Evolutionary conservation across 2,113 vertebrate genomes (phyloP).

Genomic region (Chitala chitala): DNA sequence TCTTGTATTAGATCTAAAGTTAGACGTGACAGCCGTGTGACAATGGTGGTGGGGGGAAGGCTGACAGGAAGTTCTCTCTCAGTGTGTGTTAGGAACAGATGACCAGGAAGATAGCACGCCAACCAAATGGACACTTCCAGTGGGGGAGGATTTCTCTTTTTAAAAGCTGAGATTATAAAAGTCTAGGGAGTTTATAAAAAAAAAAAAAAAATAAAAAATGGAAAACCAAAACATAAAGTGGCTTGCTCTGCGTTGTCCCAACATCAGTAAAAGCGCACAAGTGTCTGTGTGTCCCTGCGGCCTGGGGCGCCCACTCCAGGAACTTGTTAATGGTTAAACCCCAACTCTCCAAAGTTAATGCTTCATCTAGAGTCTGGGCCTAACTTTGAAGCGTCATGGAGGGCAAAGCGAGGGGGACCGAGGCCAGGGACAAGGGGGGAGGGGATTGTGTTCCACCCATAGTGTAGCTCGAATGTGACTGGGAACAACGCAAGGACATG

Average conservation of each 20-base stretch:
- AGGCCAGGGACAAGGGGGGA: neutral
- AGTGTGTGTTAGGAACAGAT: conserved; percentile 89
- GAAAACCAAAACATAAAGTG: conserved; percentile 62
- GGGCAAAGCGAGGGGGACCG: neutral
- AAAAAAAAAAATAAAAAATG: conserved; percentile 69
- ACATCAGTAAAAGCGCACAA: no score
- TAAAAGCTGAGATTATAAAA: no score
- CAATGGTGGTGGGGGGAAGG: conserved; percentile 89
- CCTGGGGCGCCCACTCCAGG: conserved; percentile 43
- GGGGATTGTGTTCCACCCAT: neutral
- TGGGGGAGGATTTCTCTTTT: no score
- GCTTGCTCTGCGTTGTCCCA: conserved; percentile 25
- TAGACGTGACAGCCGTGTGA: conserved; percentile 67
- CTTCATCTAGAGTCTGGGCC: conserved; percentile 44
- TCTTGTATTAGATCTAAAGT: conserved; percentile 76
- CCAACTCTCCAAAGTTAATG: conserved; percentile 55
- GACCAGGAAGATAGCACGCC: conserved; percentile 86
- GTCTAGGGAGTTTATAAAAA: conserved; percentile 55
- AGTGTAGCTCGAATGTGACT: neutral
- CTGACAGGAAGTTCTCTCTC: conserved; percentile 94
- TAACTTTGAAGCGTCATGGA: conserved; percentile 4
- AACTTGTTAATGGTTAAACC: conserved; percentile 65
- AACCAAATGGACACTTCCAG: conserved; percentile 95
- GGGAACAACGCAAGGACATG: neutral
- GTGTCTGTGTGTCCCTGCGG: conserved; percentile 29